Evolutionary conservation across 2,113 vertebrate species (phyloP).

Genomic region (Tetrao urogallus): DNA sequence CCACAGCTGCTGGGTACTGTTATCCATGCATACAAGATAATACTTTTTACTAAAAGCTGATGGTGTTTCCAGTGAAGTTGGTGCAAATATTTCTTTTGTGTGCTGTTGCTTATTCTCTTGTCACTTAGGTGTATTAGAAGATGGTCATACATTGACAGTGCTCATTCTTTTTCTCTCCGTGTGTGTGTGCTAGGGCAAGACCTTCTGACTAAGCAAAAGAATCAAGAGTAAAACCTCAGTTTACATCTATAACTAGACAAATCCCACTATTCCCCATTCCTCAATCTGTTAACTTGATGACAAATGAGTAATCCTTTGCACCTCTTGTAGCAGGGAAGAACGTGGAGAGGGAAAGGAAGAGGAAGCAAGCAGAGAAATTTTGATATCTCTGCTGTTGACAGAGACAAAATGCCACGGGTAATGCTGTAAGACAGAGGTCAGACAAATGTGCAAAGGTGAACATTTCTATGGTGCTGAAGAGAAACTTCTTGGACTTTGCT

Average conservation of each 20-base stretch:
- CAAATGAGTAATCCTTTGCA: not conserved
- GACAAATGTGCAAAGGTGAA: not conserved
- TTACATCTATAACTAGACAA: not conserved
- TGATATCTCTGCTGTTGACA: not conserved
- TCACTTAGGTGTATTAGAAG: not conserved
- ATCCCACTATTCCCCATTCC: not conserved
- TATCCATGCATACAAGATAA: not conserved
- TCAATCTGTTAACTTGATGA: rapidly evolving
- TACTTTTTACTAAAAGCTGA: not conserved
- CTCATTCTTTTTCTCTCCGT: not conserved
- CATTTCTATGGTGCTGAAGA: not conserved
- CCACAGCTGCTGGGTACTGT: not conserved
- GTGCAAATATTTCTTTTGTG: not conserved
- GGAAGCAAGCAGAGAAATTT: not conserved
- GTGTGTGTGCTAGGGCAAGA: not conserved
- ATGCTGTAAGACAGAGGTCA: not conserved
- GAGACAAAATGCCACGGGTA: not conserved
- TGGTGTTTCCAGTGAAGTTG: not conserved
- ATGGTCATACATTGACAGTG: not conserved
- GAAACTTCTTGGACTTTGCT: not conserved
- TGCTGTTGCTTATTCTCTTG: not conserved
- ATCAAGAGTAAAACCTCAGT: not conserved
- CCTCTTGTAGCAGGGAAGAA: not conserved
- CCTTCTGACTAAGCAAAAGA: not conserved
- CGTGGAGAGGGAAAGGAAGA: not conserved